A percentile compares a stretch with the other conserved stretches of the same genome.
Evolutionary conservation across 1,140 invertebrate species (phyloP).

Genomic region (Belonocnema kinseyi): DNA sequence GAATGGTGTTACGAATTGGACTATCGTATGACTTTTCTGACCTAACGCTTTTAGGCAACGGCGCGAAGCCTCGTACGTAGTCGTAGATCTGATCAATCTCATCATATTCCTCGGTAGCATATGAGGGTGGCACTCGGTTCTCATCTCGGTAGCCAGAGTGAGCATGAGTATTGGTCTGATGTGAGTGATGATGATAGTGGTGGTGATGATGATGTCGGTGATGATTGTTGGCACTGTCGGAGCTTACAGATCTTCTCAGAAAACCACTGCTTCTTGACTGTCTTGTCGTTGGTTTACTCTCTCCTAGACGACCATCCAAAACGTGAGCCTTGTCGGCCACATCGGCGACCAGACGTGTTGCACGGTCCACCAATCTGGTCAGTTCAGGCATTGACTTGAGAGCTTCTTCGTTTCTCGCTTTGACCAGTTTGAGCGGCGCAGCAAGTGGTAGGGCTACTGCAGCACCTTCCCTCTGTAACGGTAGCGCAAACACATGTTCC

Average conservation of each 20-base stretch:
- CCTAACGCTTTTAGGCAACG: constrained; percentile 88
- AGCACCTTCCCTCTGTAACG: constrained; percentile 84
- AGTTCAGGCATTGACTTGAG: constrained; percentile 88
- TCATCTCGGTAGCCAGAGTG: constrained; percentile 72
- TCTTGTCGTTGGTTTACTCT: constrained; percentile 77
- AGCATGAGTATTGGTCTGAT: constrained; percentile 49
- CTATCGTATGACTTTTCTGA: constrained; percentile 78
- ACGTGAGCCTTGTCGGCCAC: constrained; percentile 88
- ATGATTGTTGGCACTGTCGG: constrained; percentile 80
- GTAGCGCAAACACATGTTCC: constrained; percentile 88
- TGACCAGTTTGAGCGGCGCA: constrained; percentile 89
- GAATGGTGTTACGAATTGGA: constrained; percentile 40
- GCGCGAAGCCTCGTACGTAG: constrained; percentile 93
- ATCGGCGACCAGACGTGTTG: constrained; percentile 85
- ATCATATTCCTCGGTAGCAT: constrained; percentile 88
- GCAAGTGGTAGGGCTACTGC: constrained; percentile 89
- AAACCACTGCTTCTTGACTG: constrained; percentile 66
- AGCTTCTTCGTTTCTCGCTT: constrained; percentile 88
- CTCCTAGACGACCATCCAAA: constrained; percentile 85
- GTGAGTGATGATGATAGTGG: constrained; percentile 60
- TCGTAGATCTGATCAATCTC: constrained; percentile 98
- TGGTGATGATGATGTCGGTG: constrained; percentile 78
- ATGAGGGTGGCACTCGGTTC: constrained; percentile 75
- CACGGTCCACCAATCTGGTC: constrained; percentile 86
- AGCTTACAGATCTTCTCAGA: constrained; percentile 82